A percentile compares a stretch with the other conserved stretches of the same genome.
These are phyloP conservation scores for Xiphophorus hellerii DNA, from an alignment of 2,113 vertebrate species.

Conservation along the genomic window DNA sequence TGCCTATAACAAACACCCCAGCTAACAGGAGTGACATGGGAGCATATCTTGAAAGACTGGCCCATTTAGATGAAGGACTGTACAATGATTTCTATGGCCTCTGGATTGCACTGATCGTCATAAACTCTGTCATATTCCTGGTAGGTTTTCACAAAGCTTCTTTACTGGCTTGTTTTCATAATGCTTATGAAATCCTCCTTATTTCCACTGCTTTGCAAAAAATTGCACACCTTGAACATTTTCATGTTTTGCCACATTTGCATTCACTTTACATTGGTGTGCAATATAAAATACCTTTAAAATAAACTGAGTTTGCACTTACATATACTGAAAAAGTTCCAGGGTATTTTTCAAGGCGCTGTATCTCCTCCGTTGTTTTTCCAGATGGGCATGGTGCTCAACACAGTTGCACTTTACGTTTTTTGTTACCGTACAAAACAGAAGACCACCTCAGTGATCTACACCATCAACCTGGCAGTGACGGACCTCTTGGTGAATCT, in stretches of 20 bases:
- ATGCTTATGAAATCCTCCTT: background rate
- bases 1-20: slow-evolving; percentile 10
- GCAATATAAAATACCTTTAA: background rate
- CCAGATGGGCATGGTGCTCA: slow-evolving; percentile 90
- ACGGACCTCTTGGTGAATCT: slow-evolving; percentile 95
- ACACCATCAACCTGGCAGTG: slow-evolving; percentile 94
- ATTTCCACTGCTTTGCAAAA: background rate
- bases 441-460: slow-evolving; percentile 91
- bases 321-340: background rate
- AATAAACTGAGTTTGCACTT: background rate
- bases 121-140: slow-evolving; percentile 89
- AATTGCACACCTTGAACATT: too few species aligned
- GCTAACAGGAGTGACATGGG: slow-evolving; percentile 65
- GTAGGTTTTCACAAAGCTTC: slow-evolving; percentile 43
- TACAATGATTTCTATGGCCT: slow-evolving; percentile 86
- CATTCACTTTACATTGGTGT: background rate
- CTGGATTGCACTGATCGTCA: slow-evolving; percentile 88
- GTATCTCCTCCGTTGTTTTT: slow-evolving; percentile 67
- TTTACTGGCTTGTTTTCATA: background rate
- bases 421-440: slow-evolving; percentile 92
- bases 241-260: background rate
- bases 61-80: slow-evolving; percentile 85
- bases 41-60: slow-evolving; percentile 84
- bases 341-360: background rate
- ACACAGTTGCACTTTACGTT: slow-evolving; percentile 90